phyloP scores from a whole-genome alignment of 2,113 vertebrate genomes.

The Cairina moschata region DNA sequence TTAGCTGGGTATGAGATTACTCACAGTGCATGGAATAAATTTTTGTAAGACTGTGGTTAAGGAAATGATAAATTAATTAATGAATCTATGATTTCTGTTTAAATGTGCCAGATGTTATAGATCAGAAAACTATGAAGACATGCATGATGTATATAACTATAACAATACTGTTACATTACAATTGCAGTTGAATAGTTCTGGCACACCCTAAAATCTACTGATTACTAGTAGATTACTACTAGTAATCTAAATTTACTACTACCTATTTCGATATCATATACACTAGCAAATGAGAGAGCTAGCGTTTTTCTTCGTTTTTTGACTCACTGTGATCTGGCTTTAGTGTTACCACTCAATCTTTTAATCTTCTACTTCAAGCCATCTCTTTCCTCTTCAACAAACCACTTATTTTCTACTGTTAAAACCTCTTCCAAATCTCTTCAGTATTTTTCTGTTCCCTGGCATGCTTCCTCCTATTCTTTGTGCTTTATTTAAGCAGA shows the following conservation, averaged over 20 bases:
- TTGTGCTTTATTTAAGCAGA: background rate
- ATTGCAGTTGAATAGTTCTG: background rate
- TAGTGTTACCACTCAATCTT: background rate
- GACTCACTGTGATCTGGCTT: background rate
- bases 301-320: background rate
- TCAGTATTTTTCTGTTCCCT: background rate
- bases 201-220: background rate
- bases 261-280: background rate
- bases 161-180: background rate
- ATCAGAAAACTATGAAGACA: background rate
- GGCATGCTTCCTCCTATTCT: background rate
- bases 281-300: background rate
- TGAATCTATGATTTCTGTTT: background rate
- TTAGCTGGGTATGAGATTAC: background rate
- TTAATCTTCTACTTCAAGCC: background rate
- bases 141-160: accelerated
- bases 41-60: background rate
- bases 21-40: background rate
- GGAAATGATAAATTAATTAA: background rate
- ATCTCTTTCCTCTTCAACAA: background rate
- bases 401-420: background rate
- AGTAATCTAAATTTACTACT: background rate
- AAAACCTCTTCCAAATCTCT: background rate
- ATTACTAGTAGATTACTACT: too few species aligned
- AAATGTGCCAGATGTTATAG: background rate